Conservation (phyloP, 2,113 vertebrate species). For the Pterocles orientalis region DNA sequence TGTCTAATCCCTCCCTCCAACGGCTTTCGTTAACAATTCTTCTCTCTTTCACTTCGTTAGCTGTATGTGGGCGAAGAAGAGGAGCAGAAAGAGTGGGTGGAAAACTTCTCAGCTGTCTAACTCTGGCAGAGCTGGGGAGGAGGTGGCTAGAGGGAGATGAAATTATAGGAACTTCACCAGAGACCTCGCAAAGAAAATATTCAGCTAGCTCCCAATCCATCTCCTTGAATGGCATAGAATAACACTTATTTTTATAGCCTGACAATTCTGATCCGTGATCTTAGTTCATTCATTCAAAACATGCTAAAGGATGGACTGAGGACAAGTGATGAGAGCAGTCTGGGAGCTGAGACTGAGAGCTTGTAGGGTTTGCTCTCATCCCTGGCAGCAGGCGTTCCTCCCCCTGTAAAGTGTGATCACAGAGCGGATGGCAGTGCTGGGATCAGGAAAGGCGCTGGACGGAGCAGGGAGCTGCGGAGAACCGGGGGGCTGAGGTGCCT, state of each 20-base stretch:
- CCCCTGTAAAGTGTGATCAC: not conserved
- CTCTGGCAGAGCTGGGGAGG: slow-evolving; percentile 10
- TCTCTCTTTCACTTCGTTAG: slow-evolving; percentile 48
- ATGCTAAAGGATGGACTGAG: slow-evolving; percentile 3
- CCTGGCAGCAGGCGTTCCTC: not conserved
- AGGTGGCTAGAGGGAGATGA: not conserved
- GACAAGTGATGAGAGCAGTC: not conserved
- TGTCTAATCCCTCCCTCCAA: not conserved
- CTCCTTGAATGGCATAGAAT: slow-evolving; percentile 4
- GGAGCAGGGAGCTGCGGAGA: not conserved
- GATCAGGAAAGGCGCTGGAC: not conserved
- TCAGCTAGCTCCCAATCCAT: slow-evolving; percentile 26
- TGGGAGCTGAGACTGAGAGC: not conserved
- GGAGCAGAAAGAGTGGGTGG: slow-evolving; percentile 32
- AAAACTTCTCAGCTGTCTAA: slow-evolving; percentile 51
- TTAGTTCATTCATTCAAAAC: not conserved
- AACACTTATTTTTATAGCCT: not conserved
- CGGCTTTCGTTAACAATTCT: not conserved
- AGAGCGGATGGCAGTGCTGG: not conserved
- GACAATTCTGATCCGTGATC: not conserved
- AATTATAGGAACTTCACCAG: not conserved
- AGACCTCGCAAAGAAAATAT: not conserved
- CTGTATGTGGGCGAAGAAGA: slow-evolving; percentile 18
- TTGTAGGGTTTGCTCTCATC: not conserved
- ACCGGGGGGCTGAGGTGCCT: not conserved